Evolutionary conservation across 2,797 vertebrate genomes (phyloP).

Genomic region (Malacoraja senta): DNA sequence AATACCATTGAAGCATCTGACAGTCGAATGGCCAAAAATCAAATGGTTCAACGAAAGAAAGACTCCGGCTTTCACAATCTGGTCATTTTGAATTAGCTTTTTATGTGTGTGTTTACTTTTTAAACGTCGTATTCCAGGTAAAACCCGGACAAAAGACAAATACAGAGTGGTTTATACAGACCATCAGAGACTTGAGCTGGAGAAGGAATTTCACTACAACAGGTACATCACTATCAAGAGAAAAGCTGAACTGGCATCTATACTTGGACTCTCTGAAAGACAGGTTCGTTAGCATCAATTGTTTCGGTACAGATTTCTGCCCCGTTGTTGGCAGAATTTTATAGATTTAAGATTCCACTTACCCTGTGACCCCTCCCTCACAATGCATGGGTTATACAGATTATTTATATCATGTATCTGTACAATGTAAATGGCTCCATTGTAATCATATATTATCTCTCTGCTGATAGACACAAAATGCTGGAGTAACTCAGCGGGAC

Average conservation of each 20-base stretch:
- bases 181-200: slow-evolving; percentile 87
- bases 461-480: no score
- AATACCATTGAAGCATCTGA: background rate
- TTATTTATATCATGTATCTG: no score
- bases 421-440: no score
- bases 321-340: background rate
- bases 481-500: no score
- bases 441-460: no score
- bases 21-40: background rate
- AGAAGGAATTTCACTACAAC: slow-evolving; percentile 95
- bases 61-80: background rate
- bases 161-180: slow-evolving; percentile 92
- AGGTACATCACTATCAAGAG: slow-evolving; percentile 89
- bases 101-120: background rate
- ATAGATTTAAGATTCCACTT: background rate
- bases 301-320: background rate
- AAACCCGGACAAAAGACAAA: slow-evolving; percentile 96
- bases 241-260: slow-evolving; percentile 85
- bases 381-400: no score
- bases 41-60: background rate
- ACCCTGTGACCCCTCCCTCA: no score
- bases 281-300: slow-evolving; percentile 63
- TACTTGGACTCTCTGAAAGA: slow-evolving; percentile 86
- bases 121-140: slow-evolving; percentile 61
- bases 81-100: background rate